A percentile compares a stretch with the other conserved stretches of the same genome.
Conservation (phyloP, 2,888 invertebrate genomes). For the Microdon myrmicae region DNA sequence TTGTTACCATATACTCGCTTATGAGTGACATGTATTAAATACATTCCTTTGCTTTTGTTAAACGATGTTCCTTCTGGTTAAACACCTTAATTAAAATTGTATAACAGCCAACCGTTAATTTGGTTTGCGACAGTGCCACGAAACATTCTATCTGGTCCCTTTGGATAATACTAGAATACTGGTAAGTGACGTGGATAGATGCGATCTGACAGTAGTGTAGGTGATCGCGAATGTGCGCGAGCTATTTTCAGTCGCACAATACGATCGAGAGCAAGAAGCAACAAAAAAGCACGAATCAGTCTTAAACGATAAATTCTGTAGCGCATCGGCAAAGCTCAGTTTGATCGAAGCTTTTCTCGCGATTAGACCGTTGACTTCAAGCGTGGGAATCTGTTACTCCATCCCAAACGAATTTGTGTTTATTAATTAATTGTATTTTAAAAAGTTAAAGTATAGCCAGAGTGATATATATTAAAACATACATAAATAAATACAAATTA, state of each 20-base stretch:
- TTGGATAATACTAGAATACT: too few relatives aligned
- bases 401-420: conserved; percentile 11
- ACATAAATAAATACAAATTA: too few relatives aligned
- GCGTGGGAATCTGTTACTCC: conserved; percentile 21
- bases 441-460: too few relatives aligned
- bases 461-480: too few relatives aligned
- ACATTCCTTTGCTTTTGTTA: too few relatives aligned
- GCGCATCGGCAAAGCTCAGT: conserved; percentile 48
- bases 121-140: too few relatives aligned
- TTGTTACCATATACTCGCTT: too few relatives aligned
- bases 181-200: too few relatives aligned
- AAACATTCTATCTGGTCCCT: too few relatives aligned
- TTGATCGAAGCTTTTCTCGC: conserved; percentile 46
- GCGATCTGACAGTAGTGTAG: conserved; percentile 7
- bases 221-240: conserved; percentile 17
- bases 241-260: conserved; percentile 20
- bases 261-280: conserved; percentile 25
- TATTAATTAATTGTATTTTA: too few relatives aligned
- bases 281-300: conserved; percentile 43
- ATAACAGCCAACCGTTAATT: conserved; percentile 17
- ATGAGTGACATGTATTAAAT: too few relatives aligned
- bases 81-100: conserved; percentile 30
- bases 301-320: conserved; percentile 43
- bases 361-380: conserved; percentile 30
- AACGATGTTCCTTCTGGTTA: conserved; percentile 18